These are phyloP conservation scores for Heliconius ismenius DNA, from an alignment of 2,888 invertebrate genomes.

Conservation along the genomic window DNA sequence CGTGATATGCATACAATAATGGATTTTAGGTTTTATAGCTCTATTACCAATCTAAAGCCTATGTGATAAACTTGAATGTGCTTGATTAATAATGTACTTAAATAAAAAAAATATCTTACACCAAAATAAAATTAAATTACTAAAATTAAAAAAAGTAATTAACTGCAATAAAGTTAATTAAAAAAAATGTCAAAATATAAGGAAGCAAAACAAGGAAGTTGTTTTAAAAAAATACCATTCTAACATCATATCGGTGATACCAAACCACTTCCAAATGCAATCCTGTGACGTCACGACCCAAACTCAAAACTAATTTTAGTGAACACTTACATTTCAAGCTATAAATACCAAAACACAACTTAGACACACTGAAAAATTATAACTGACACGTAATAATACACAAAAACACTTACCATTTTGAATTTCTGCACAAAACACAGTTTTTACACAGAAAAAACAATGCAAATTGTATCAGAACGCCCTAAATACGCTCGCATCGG, in stretches of 20 bases:
- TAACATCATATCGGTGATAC: slow-evolving; percentile 23
- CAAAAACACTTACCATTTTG: slow-evolving; percentile 58
- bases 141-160: neutral
- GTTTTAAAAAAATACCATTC: slow-evolving; percentile 23
- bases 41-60: slow-evolving; percentile 30
- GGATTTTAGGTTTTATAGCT: slow-evolving; percentile 43
- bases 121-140: slow-evolving; percentile 9
- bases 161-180: neutral
- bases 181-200: neutral
- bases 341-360: slow-evolving; percentile 30
- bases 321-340: slow-evolving; percentile 27
- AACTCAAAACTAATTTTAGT: slow-evolving; percentile 55
- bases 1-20: slow-evolving; percentile 35
- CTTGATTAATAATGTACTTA: neutral
- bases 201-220: neutral
- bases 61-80: slow-evolving; percentile 5
- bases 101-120: slow-evolving; percentile 12
- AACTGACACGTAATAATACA: slow-evolving; percentile 38
- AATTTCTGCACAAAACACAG: slow-evolving; percentile 56
- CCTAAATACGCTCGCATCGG: slow-evolving; percentile 66
- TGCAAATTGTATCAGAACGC: slow-evolving; percentile 69
- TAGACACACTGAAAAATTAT: slow-evolving; percentile 23
- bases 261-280: slow-evolving; percentile 38
- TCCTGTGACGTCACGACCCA: slow-evolving; percentile 47
- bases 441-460: slow-evolving; percentile 67